Percentiles rank a stretch among this genome's conserved stretches.
These are phyloP conservation scores for Drosophila prostipennis DNA, from an alignment of 2,888 invertebrate species.

Conservation along the genomic window DNA sequence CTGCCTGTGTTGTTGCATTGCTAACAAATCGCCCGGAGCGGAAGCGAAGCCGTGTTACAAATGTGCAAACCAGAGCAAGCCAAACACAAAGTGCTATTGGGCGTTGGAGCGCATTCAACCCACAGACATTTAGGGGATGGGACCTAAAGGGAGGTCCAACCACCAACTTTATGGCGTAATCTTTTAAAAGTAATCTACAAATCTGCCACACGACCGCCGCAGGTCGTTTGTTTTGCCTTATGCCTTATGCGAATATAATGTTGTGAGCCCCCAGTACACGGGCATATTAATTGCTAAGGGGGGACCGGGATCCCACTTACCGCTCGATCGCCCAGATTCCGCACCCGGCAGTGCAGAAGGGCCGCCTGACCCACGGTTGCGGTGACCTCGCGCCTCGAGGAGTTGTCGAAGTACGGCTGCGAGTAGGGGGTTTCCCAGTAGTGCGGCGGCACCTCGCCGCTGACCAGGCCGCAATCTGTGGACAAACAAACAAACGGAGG, in stretches of 20 bases:
- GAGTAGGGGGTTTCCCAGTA: constrained; percentile 88
- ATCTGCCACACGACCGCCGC: constrained; percentile 75
- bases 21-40: constrained; percentile 75
- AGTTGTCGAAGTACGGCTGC: constrained; percentile 95
- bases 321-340: constrained; percentile 94
- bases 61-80: constrained; percentile 74
- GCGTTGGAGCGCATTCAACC: constrained; percentile 11
- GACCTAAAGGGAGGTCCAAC: constrained; percentile 48
- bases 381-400: constrained; percentile 92
- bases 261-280: constrained; percentile 8
- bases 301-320: constrained; percentile 86
- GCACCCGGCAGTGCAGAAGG: constrained; percentile 92
- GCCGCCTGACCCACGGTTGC: constrained; percentile 95
- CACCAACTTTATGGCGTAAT: constrained; percentile 77
- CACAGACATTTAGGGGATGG: constrained; percentile 8
- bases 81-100: constrained; percentile 14
- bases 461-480: constrained; percentile 82
- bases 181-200: constrained; percentile 79
- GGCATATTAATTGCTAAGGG: constrained; percentile 63
- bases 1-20: constrained; percentile 71
- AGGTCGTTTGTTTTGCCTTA: constrained; percentile 70
- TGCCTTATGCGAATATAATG: constrained; percentile 65
- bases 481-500: constrained; percentile 36
- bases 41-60: constrained; percentile 77
- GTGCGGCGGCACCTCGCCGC: constrained; percentile 83